Evolutionary conservation across 2,888 invertebrate genomes (phyloP), one percentile per base, ranked within the genome.

Genomic region (Tubulanus polymorphus): DNA sequence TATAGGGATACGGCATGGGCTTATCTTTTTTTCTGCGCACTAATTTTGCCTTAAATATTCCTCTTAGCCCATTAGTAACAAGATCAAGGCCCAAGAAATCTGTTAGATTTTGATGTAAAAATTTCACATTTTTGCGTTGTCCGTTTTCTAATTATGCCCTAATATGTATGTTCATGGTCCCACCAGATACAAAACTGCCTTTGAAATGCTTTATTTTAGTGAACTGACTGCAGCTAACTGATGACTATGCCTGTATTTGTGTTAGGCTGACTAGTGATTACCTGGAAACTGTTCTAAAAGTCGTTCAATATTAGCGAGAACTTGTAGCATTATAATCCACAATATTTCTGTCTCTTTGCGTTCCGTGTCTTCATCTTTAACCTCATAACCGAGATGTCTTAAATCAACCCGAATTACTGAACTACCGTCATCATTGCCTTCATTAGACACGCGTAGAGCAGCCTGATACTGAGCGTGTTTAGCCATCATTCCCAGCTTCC

Each of bases 241-340:
- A 18, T 37, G 10, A 18, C 10, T 10, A 12, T 15, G 15, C 27
- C 12, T 8, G 10, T 10, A 18, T 18, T 12, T 46, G 10, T 15
- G 10, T 46, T 15, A 10, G 10, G 29, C 15, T 15, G 41, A 18
- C 20, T 25, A 3, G 8, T 5, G 37, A 53, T 51, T 63, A 75
- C 76, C 76, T 56, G 67, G 54, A 55, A 67, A 76, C 8, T 64
- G 57, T 32, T 67, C 62, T 3, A 75, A 53, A 3, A 74, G 60
- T 28, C 69, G 67, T 48, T 76, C 76, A 28, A 71, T 67, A 35
- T 74, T 73, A 58, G 65, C 60, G 25, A 76, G 60, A 1, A 74
- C 57, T 1, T 75, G 75, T 1, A 73, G 60, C 23, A 75, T 58
- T n/a, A 70, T 62, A 1, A 57, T 59, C 75, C 75, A 76, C 65